These are phyloP conservation scores for Astyanax mexicanus DNA, from an alignment of 2,797 vertebrate species.

Conservation along the genomic window DNA sequence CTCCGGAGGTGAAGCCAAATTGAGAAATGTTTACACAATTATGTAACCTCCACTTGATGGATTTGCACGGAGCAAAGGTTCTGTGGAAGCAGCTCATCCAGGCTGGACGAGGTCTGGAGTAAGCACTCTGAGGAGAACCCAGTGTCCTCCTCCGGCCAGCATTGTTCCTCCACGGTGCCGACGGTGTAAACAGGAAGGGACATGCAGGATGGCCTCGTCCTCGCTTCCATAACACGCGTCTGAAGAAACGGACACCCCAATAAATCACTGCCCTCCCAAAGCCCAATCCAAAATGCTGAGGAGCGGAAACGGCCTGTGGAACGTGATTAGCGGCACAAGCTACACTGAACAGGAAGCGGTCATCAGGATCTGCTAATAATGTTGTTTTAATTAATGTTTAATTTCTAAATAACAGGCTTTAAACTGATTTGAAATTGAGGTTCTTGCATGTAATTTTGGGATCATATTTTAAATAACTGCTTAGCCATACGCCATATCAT, in stretches of 20 bases:
- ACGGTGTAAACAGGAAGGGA: constrained; percentile 48
- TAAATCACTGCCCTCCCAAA: not conserved
- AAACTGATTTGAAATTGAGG: no score
- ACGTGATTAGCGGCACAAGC: not conserved
- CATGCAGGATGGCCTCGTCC: constrained; percentile 1
- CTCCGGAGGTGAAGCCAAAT: constrained; percentile 11
- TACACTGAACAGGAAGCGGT: not conserved
- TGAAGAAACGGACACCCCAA: constrained; percentile 6
- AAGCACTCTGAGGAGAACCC: constrained; percentile 37
- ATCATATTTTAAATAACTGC: no score
- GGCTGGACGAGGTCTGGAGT: constrained; percentile 10
- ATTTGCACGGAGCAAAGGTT: constrained; percentile 10
- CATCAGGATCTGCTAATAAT: not conserved
- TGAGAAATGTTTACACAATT: constrained; percentile 38
- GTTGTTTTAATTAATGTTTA: no score
- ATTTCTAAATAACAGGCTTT: no score
- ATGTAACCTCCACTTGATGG: constrained; percentile 31
- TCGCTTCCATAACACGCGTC: constrained; percentile 12
- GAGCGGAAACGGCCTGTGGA: not conserved
- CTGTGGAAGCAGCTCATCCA: constrained; percentile 16
- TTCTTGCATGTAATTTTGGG: no score
- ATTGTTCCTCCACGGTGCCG: constrained; percentile 30
- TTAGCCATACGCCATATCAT: no score
- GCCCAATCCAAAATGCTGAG: not conserved
- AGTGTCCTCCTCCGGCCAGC: constrained; percentile 9